Evolutionary conservation across 1,140 invertebrate genomes (phyloP), one percentile per base, ranked within the genome.

Genomic region (Colletes gigas): DNA sequence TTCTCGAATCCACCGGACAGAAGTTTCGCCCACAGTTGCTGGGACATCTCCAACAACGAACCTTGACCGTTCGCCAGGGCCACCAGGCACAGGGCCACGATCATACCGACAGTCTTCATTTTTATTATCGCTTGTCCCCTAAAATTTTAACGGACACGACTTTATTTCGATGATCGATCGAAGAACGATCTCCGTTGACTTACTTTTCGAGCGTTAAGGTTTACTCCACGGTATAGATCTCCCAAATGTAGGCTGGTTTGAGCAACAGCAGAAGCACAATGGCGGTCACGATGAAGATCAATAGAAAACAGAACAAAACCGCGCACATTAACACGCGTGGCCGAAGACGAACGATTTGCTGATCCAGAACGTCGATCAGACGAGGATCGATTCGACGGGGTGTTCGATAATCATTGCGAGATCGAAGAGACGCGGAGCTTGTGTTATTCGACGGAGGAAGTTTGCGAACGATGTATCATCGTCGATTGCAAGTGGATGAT

Each of bases 41-140:
- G 92, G 0, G 92, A 92, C 88, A 92, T 88, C 73, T 93, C 90
- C 21, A 93, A 55, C 7, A 93, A 82, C 0, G 88, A 74, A 7
- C 78, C 78, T 14, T 80, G 83, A 14, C 84, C 82, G n/a, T 76
- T 82, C 5, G 78, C 72, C 60, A 78, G 8, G 21, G 47, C 69
- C 3, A 78, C 14, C 14, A 75, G 7, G 14, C 21, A 15, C 2
- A 75, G 9, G 2, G n/a, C 17, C 5, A 75, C 1, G 17, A 68
- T 0, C 1, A 15, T 0, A 12, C 15, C 0, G 1, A 60, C 0
- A 0, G 15, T 2, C 59, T 39, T 73, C 75, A 30, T 79, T 66
- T 3, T 69, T 50, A 7, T 44, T 62, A 3, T 10, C 5, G 21
- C 7, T 30, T 30, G 30, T 30, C 30, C 30, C 30, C 30, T 30